A percentile compares a stretch with the other conserved stretches of the same genome.
Conservation (phyloP, 1,140 invertebrate genomes). For the Drosophila nikananu region DNA sequence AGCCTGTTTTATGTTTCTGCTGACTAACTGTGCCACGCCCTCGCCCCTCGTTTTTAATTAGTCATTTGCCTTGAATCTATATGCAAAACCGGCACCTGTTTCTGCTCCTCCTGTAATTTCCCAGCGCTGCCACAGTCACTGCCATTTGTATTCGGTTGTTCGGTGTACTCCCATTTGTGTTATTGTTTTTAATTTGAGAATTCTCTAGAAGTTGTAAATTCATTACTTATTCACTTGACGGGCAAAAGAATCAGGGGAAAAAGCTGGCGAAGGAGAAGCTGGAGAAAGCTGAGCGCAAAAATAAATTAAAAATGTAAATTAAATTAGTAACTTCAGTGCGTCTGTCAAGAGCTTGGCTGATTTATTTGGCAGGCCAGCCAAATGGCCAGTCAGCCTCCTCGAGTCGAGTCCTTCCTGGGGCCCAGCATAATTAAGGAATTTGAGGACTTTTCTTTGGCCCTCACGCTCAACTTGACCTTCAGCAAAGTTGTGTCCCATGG, state of each 20-base stretch:
- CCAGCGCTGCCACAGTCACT: slow-evolving; percentile 40
- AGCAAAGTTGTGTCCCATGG: slow-evolving; percentile 39
- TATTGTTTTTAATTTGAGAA: slow-evolving; percentile 84
- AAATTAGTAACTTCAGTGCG: slow-evolving; percentile 84
- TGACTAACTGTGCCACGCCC: slow-evolving; percentile 73
- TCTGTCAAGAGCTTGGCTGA: slow-evolving; percentile 81
- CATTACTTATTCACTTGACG: slow-evolving; percentile 84
- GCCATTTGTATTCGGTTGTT: slow-evolving; percentile 40
- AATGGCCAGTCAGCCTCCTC: slow-evolving; percentile 37
- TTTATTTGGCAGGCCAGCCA: slow-evolving; percentile 73
- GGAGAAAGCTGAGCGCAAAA: slow-evolving; percentile 52
- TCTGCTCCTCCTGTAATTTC: slow-evolving; percentile 58
- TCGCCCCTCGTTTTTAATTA: slow-evolving; percentile 80
- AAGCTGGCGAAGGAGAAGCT: slow-evolving; percentile 22
- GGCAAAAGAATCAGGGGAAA: slow-evolving; percentile 40
- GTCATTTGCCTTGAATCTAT: slow-evolving; percentile 74
- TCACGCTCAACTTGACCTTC: slow-evolving; percentile 56
- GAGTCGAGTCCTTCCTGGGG: not conserved
- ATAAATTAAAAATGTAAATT: slow-evolving; percentile 84
- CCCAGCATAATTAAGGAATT: slow-evolving; percentile 43
- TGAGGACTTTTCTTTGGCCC: slow-evolving; percentile 36
- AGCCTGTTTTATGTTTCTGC: slow-evolving; percentile 52
- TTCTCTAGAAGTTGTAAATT: slow-evolving; percentile 83
- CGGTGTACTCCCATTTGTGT: slow-evolving; percentile 68
- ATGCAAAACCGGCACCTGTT: slow-evolving; percentile 79